A percentile compares a stretch with the other conserved stretches of the same genome.
phyloP scores from a whole-genome alignment of 2,888 invertebrate genomes.

The Beris chalybata region DNA sequence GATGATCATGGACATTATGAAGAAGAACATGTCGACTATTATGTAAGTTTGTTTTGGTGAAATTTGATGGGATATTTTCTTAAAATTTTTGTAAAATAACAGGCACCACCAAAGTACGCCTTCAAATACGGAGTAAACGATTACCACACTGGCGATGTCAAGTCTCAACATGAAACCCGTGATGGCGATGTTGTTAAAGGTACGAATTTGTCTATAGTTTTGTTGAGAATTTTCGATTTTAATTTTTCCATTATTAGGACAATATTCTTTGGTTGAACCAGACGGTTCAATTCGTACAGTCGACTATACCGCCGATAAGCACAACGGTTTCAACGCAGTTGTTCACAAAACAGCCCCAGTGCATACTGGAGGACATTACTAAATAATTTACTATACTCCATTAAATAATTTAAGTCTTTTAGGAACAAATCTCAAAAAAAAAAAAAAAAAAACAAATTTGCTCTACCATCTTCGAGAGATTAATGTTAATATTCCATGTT shows the following conservation, averaged over 20 bases:
- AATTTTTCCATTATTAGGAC: conserved; percentile 47
- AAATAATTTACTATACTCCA: conserved; percentile 23
- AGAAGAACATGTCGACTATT: conserved; percentile 66
- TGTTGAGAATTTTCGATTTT: neutral
- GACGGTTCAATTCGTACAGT: conserved; percentile 73
- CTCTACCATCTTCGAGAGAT: too few species aligned
- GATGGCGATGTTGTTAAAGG: conserved; percentile 68
- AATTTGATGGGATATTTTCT: conserved; percentile 17
- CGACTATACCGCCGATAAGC: conserved; percentile 57
- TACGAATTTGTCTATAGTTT: conserved; percentile 43
- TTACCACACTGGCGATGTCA: conserved; percentile 63
- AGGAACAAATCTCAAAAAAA: too few species aligned
- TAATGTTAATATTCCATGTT: neutral
- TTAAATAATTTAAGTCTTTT: too few species aligned
- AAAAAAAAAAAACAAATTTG: too few species aligned
- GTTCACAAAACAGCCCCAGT: conserved; percentile 56
- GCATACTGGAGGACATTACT: conserved; percentile 45
- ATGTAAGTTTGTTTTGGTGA: conserved; percentile 58
- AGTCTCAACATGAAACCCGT: conserved; percentile 67
- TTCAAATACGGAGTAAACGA: conserved; percentile 62
- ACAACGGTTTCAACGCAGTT: conserved; percentile 56
- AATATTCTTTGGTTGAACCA: conserved; percentile 70
- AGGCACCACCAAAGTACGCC: conserved; percentile 66
- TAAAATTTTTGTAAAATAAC: conserved; percentile 40
- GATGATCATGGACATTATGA: conserved; percentile 46